These are phyloP conservation scores for Eubucco bourcierii DNA, from an alignment of 2,113 vertebrate genomes.

Conservation along the genomic window DNA sequence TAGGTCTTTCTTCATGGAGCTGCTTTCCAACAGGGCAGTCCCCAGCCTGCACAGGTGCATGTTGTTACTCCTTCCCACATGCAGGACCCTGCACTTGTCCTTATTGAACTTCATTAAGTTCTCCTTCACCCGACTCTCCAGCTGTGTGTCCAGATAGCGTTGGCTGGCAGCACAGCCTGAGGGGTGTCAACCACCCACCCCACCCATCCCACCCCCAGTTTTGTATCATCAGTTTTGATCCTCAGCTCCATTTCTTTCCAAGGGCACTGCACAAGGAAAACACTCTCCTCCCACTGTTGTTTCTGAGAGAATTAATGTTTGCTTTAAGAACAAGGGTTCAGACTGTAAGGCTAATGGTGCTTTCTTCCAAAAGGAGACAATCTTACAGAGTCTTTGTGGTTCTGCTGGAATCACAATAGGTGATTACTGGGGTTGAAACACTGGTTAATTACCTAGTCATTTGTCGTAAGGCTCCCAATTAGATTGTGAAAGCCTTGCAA, in stretches of 20 bases:
- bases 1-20: too few species aligned
- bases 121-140: too few species aligned
- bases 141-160: too few species aligned
- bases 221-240: too few species aligned
- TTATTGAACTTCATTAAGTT: too few species aligned
- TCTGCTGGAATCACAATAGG: not conserved
- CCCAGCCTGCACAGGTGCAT: too few species aligned
- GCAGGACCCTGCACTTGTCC: too few species aligned
- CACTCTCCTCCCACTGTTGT: not conserved
- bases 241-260: not conserved
- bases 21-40: too few species aligned
- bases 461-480: constrained; percentile 42
- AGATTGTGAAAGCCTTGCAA: constrained; percentile 10
- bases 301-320: not conserved
- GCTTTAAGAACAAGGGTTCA: not conserved
- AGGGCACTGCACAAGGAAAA: not conserved
- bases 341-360: not conserved
- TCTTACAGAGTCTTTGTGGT: not conserved
- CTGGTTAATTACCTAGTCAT: constrained; percentile 50
- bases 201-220: too few species aligned
- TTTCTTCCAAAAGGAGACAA: not conserved
- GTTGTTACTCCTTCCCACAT: too few species aligned
- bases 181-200: too few species aligned
- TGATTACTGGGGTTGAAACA: constrained; percentile 20
- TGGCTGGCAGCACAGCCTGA: too few species aligned